Percentiles rank a stretch among this genome's conserved stretches.
phyloP scores from a whole-genome alignment of 2,888 invertebrate species.

The Lottia scabra region DNA sequence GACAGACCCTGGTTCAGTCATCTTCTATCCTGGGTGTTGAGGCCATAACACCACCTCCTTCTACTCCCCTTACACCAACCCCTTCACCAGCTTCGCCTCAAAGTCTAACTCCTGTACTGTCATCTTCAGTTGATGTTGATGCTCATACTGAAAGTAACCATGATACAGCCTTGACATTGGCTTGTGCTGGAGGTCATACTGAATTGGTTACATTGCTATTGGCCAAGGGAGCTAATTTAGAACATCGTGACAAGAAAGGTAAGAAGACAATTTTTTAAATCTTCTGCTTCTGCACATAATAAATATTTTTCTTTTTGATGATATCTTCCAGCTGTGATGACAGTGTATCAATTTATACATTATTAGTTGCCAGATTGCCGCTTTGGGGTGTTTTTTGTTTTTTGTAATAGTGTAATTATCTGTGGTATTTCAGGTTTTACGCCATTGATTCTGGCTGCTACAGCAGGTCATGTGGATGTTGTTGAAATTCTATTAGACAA shows the following conservation, averaged over 20 bases:
- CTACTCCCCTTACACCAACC: constrained; percentile 59
- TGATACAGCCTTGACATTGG: constrained; percentile 97
- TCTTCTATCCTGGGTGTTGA: constrained; percentile 45
- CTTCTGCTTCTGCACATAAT: too few species aligned
- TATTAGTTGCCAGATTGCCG: too few species aligned
- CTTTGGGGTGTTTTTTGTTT: background rate
- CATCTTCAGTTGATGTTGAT: constrained; percentile 81
- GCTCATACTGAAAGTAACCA: constrained; percentile 98
- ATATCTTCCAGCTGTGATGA: too few species aligned
- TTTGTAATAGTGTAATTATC: background rate
- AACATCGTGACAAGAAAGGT: constrained; percentile 95
- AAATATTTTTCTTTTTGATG: too few species aligned
- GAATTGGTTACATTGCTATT: constrained; percentile 94
- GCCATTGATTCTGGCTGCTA: constrained; percentile 95
- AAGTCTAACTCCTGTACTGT: constrained; percentile 70
- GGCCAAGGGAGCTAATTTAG: constrained; percentile 93
- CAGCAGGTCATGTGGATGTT: constrained; percentile 89
- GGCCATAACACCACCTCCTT: constrained; percentile 53
- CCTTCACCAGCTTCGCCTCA: constrained; percentile 59
- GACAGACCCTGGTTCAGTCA: constrained; percentile 16
- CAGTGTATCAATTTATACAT: background rate
- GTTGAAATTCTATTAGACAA: constrained; percentile 94
- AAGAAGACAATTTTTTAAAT: too few species aligned
- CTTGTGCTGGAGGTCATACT: constrained; percentile 93
- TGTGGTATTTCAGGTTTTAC: constrained; percentile 82